phyloP scores from a whole-genome alignment of 1,140 invertebrate species.

The Rhysida immarginata region DNA sequence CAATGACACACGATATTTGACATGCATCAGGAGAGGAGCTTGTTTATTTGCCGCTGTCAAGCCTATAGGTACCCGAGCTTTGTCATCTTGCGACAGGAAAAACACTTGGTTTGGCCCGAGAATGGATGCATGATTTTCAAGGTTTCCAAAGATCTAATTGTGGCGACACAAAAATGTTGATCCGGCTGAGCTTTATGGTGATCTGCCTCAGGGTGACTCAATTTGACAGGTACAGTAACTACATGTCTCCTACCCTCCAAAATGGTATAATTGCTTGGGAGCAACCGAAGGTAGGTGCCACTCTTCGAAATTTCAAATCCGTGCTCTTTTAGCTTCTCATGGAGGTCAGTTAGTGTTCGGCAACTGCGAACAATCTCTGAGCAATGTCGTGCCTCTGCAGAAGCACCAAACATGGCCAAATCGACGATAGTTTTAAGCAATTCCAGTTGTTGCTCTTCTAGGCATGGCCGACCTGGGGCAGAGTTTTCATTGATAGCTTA shows the following conservation, averaged over 20 bases:
- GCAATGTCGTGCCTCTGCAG: conserved; percentile 16
- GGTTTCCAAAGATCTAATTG: conserved; percentile 19
- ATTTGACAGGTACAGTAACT: conserved; percentile 20
- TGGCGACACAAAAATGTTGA: conserved; percentile 17
- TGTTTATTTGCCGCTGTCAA: conserved; percentile 29
- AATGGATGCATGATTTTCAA: conserved; percentile 13
- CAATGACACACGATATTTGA: conserved; percentile 27
- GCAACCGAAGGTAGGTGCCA: conserved; percentile 17
- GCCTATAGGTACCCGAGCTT: conserved; percentile 29
- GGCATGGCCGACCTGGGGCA: conserved; percentile 14
- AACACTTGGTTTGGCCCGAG: conserved; percentile 18
- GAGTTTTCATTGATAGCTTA: background rate
- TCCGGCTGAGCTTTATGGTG: conserved; percentile 19
- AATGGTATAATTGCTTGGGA: conserved; percentile 16
- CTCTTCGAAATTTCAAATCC: conserved; percentile 13
- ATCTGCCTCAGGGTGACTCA: conserved; percentile 18
- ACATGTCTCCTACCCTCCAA: conserved; percentile 22
- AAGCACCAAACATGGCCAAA: conserved; percentile 12
- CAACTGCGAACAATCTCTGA: conserved; percentile 13
- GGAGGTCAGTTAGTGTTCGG: conserved; percentile 16
- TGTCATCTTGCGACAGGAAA: conserved; percentile 27
- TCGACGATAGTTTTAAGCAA: conserved; percentile 18
- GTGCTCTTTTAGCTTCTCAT: conserved; percentile 7
- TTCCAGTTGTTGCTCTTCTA: conserved; percentile 16
- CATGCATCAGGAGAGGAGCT: conserved; percentile 26